These are phyloP conservation scores for Penelope pileata DNA, from an alignment of 2,113 vertebrate genomes.

Conservation along the genomic window DNA sequence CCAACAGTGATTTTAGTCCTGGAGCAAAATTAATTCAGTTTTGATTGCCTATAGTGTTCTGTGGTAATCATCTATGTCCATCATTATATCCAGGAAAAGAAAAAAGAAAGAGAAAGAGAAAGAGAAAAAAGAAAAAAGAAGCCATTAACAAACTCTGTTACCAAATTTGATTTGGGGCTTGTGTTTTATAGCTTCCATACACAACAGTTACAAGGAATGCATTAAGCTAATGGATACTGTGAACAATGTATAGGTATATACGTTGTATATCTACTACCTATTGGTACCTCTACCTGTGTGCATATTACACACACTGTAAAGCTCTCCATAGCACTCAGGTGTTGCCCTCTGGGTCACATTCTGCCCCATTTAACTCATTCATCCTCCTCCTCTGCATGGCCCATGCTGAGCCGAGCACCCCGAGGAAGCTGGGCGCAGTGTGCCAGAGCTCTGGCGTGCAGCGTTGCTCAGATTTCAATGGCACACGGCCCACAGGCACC, in stretches of 20 bases:
- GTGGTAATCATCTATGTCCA: not conserved
- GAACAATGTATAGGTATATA: not conserved
- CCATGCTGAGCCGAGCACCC: fast-evolving
- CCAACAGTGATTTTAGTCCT: not conserved
- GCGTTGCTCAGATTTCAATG: not conserved
- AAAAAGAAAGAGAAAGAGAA: too few species aligned
- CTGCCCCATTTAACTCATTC: not conserved
- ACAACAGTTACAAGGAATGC: not conserved
- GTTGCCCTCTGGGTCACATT: not conserved
- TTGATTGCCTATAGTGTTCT: not conserved
- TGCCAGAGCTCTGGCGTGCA: fast-evolving
- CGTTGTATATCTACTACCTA: not conserved
- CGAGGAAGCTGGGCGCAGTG: fast-evolving
- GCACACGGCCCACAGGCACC: not conserved
- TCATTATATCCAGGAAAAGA: not conserved
- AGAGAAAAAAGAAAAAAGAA: not conserved
- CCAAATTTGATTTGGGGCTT: not conserved
- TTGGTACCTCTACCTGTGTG: not conserved
- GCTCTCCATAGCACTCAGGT: not conserved
- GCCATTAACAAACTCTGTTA: not conserved
- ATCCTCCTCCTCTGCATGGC: not conserved
- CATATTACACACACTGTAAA: not conserved
- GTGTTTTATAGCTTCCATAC: not conserved
- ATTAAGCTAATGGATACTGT: not conserved
- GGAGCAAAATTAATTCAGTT: not conserved